Percentiles rank a stretch among this genome's conserved stretches.
These are phyloP conservation scores for Balearica regulorum DNA, from an alignment of 2,797 vertebrate species.

Conservation along the genomic window DNA sequence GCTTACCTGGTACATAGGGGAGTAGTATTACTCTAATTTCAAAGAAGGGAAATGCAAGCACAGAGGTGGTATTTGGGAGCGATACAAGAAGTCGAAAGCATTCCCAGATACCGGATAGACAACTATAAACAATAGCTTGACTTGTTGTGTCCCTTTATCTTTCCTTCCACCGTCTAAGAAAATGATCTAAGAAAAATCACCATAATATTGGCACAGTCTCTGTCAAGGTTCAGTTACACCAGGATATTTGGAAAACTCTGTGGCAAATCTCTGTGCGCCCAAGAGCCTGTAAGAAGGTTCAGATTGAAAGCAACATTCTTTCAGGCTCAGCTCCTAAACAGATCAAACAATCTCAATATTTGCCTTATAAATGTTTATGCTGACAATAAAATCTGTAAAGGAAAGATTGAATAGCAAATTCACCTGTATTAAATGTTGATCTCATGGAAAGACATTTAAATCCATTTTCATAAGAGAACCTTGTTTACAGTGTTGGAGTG, in stretches of 20 bases:
- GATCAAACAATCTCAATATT: background rate
- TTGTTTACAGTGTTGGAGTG: background rate
- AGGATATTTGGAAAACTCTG: background rate
- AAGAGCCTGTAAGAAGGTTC: background rate
- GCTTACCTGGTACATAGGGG: background rate
- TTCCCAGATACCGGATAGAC: background rate
- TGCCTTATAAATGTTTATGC: conserved; percentile 29
- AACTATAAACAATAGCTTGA: background rate
- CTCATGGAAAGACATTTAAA: background rate
- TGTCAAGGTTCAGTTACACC: background rate
- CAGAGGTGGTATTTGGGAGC: background rate
- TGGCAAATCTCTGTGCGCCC: background rate
- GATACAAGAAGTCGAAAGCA: background rate
- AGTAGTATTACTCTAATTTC: background rate
- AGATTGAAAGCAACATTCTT: background rate
- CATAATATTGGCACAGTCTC: background rate
- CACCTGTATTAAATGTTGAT: background rate
- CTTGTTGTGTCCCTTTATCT: background rate
- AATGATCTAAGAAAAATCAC: background rate
- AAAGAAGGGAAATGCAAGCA: background rate
- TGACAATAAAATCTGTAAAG: background rate
- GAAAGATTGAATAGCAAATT: background rate
- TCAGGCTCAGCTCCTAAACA: background rate
- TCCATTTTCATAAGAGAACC: background rate
- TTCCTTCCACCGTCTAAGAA: background rate